phyloP scores from a whole-genome alignment of 64 coral and sea anemone species.

The Cladopsammia gracilis region DNA sequence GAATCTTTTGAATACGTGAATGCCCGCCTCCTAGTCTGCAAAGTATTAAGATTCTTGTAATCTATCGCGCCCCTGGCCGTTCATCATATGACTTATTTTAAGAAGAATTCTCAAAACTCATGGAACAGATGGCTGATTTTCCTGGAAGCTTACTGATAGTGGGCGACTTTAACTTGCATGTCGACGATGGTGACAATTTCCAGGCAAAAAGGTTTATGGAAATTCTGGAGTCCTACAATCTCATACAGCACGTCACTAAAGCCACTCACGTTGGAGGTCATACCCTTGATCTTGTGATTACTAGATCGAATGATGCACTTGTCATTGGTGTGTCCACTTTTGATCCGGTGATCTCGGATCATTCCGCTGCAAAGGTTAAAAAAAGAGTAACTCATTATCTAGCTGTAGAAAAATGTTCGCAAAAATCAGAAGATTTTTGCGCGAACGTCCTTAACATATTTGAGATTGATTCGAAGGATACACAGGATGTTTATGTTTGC shows the following conservation, averaged over 20 bases:
- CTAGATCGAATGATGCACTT: slow-evolving; percentile 19
- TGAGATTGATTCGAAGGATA: too few relatives aligned
- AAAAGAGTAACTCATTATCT: too few relatives aligned
- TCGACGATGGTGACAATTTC: not conserved
- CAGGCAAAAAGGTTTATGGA: slow-evolving; percentile 7
- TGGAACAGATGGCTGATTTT: slow-evolving; percentile 3
- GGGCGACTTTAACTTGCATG: not conserved
- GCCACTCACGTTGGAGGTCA: slow-evolving; percentile 2
- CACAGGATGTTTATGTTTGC: too few relatives aligned
- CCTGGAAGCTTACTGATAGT: not conserved
- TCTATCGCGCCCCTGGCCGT: not conserved
- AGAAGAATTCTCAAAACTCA: slow-evolving; percentile 31
- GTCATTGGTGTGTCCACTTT: not conserved
- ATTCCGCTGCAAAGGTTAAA: slow-evolving; percentile 26
- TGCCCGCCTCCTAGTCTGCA: too few relatives aligned
- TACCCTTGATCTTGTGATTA: slow-evolving; percentile 12
- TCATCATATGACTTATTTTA: slow-evolving; percentile 30
- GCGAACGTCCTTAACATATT: too few relatives aligned
- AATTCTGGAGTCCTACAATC: slow-evolving; percentile 10
- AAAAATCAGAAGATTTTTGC: too few relatives aligned
- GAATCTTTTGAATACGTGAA: too few relatives aligned
- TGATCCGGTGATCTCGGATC: slow-evolving; percentile 12
- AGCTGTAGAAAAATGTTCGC: too few relatives aligned
- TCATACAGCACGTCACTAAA: slow-evolving; percentile 13
- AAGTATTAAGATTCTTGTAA: too few relatives aligned